Base-by-base conservation (phyloP, 1,140 invertebrate genomes). In the Drosophila kurseongensis region DNA sequence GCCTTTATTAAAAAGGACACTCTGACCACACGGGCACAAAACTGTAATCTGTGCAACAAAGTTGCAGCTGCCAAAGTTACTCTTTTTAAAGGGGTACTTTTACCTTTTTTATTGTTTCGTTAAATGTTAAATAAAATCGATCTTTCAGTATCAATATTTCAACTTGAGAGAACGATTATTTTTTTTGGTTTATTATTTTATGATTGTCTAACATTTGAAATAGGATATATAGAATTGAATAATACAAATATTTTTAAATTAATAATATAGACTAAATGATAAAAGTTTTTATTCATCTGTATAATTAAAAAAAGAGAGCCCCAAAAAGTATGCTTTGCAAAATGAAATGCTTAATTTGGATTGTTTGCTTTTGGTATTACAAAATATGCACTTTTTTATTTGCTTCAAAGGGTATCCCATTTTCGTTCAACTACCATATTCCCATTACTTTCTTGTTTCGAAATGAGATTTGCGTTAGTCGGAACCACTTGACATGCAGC, bases 1-100 rank as follows among this genome's bases (percentile, higher is more conserved):
- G 57, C 65, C 81, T 89, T 89, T 89, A 89, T 78, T 89, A 89
- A 89, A 89, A 89, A 80, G 77, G 68, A 89, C 74, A 75, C 75
- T 67, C 61, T 75, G 73, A 75, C 65, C 78, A 47, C 54, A 52
- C 40, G 35, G 48, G 38, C 47, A 35, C 36, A 58, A 41, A 66
- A 38, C 47, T 44, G 73, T 54, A 88, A 86, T 88, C 83, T 73
- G 73, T 78, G 68, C 84, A 75, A 80, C 84, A 77, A 68, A 78
- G 76, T 88, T 89, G 75, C 78, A 86, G 67, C 51, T 57, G 51
- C 2, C 61, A 16, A 27, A 14, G 23, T 3, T 13, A 9, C 40
- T 32, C 36, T 27, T 32, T 9, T 2, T n/a, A 0, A 12, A 38
- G 1, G 18, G 5, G 7, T 7, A 40, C n/a, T n/a, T 14, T 1